Evolutionary conservation across 2,113 vertebrate species (phyloP), one percentile per base, ranked within the genome.

Genomic region (Trochalopteron elliotii): DNA sequence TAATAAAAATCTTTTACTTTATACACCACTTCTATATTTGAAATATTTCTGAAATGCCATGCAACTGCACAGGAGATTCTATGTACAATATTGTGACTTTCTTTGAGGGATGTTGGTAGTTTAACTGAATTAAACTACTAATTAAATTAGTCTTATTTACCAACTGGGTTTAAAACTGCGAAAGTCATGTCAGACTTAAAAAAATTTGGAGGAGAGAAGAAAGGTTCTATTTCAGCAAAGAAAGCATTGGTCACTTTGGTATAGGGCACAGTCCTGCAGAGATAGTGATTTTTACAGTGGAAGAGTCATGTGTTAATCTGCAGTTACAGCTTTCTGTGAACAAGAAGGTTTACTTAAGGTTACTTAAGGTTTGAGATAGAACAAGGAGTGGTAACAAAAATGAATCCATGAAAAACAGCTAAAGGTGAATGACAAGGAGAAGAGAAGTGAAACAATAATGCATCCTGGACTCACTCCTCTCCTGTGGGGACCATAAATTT

Each of bases 201-300:
- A 59, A 55, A 56, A 33, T 13, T 33, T 42, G 50, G 6, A 75
- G 21, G 16, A 52, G 53, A 42, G 27, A 4, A 35, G 60, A 37
- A 81, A 64, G 9, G 7, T 69, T 82, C 70, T 83, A 4, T 60
- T 79, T 85, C 50, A 85, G 57, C 21, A 56, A 50, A 40, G 49
- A 39, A 57, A 80, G 4, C 0, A 1, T 16, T 44, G 7, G 15
- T 47, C 10, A 22, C 11, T 74, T 68, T 0, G 0, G 23, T 47
- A 53, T 9, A 31, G 25, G 31, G 8, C 57, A 57, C 24, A 37
- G 60, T 50, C 15, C 78, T 85, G 39, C 16, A 63, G 44, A 69
- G 7, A 16, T 10, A 60, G 35, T 55, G 64, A 49, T 92, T 88
- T 92, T 86, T 55, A 61, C 28, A 27, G 23, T 21, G 25, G 31